Conservation (phyloP, 2,113 vertebrate species). For the Hippocampus barbouri region DNA sequence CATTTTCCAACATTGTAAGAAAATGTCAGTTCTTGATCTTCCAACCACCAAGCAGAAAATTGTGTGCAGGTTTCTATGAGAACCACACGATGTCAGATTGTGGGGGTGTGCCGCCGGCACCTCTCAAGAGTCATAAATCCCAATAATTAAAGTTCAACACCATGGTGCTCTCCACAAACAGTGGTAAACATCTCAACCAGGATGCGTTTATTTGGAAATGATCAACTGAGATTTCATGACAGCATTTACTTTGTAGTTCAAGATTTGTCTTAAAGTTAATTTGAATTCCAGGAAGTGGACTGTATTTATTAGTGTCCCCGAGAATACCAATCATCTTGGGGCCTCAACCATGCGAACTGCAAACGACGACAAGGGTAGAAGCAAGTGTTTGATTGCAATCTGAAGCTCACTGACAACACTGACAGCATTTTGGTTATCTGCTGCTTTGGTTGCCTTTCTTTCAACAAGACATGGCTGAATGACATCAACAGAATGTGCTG, state of each 20-base stretch:
- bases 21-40: slow-evolving; percentile 13
- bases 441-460: too few species aligned
- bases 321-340: too few species aligned
- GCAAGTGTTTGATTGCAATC: too few species aligned
- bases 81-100: slow-evolving; percentile 34
- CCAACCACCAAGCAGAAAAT: slow-evolving; percentile 21
- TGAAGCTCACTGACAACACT: too few species aligned
- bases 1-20: not conserved
- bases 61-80: slow-evolving; percentile 34
- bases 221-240: too few species aligned
- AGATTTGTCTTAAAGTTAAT: not conserved
- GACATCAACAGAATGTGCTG: too few species aligned
- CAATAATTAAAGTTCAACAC: slow-evolving; percentile 53
- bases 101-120: slow-evolving; percentile 5
- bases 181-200: slow-evolving; percentile 8
- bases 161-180: slow-evolving; percentile 15
- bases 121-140: slow-evolving; percentile 53
- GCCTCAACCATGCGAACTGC: too few species aligned
- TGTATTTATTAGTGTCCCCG: too few species aligned
- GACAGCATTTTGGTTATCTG: too few species aligned
- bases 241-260: not conserved
- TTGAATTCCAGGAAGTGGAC: not conserved
- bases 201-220: not conserved
- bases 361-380: too few species aligned
- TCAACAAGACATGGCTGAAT: too few species aligned